A percentile compares a stretch with the other conserved stretches of the same genome.
phyloP scores from a whole-genome alignment of 2,113 vertebrate genomes.

The Sturnira hondurensis region DNA sequence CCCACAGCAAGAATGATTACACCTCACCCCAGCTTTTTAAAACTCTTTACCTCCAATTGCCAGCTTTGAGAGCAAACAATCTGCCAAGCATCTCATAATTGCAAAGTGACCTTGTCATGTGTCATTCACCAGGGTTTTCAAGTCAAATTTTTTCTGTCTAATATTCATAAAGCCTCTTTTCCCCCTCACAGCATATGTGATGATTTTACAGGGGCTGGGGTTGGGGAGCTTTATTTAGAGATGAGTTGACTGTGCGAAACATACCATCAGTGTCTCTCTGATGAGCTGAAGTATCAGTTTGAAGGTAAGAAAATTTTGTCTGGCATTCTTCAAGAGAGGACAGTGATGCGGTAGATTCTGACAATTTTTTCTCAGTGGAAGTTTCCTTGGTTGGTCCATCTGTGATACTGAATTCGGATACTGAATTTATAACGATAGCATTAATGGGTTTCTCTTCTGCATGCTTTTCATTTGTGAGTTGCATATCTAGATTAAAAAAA shows the following conservation, averaged over 20 bases:
- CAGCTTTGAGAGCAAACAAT: constrained; percentile 68
- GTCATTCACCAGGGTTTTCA: constrained; percentile 69
- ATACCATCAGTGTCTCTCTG: constrained; percentile 83
- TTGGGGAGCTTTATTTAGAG: constrained; percentile 70
- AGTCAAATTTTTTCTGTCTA: constrained; percentile 65
- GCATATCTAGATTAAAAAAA: constrained; percentile 77
- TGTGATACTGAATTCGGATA: constrained; percentile 81
- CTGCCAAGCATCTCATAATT: constrained; percentile 53
- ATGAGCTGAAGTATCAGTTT: constrained; percentile 80
- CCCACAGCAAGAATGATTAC: constrained; percentile 6
- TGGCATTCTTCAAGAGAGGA: constrained; percentile 84
- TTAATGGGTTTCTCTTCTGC: constrained; percentile 82
- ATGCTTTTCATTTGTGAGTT: constrained; percentile 80
- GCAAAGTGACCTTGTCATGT: constrained; percentile 75
- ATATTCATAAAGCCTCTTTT: constrained; percentile 60
- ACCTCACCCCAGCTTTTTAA: constrained; percentile 46
- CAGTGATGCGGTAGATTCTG: constrained; percentile 77
- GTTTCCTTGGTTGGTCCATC: constrained; percentile 81
- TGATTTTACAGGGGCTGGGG: constrained; percentile 56
- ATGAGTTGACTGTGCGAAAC: constrained; percentile 75
- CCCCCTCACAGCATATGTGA: constrained; percentile 56
- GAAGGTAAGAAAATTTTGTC: constrained; percentile 82
- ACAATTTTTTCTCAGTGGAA: constrained; percentile 81
- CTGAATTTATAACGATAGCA: constrained; percentile 80
- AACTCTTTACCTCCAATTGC: constrained; percentile 54